These are phyloP conservation scores for Alcedo quadribrachys DNA, from an alignment of 2,797 vertebrate species.

Conservation along the genomic window DNA sequence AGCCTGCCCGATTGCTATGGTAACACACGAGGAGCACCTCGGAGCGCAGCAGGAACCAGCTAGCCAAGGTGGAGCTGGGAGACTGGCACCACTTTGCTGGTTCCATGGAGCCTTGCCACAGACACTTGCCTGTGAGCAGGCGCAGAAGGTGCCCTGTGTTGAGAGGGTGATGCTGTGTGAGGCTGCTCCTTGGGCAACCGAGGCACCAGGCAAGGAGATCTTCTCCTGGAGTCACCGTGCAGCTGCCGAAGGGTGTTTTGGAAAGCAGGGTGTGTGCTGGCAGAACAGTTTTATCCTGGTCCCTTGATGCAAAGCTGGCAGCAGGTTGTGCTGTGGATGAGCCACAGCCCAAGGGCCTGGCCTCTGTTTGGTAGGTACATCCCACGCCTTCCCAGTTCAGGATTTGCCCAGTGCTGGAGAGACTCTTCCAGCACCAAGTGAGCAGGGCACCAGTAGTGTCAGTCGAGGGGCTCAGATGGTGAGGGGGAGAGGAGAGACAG, in stretches of 20 bases:
- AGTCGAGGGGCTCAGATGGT: neutral
- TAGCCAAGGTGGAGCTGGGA: neutral
- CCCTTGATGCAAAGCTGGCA: neutral
- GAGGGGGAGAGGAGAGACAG: neutral
- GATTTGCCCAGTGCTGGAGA: neutral
- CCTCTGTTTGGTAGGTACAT: neutral
- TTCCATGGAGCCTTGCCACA: neutral
- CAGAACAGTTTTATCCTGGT: neutral
- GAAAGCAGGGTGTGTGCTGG: neutral
- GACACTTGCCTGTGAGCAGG: fast-evolving
- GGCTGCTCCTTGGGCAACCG: neutral
- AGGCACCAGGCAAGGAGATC: fast-evolving
- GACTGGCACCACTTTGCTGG: neutral
- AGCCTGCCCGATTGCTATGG: neutral
- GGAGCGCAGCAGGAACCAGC: neutral
- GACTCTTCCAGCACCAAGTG: neutral
- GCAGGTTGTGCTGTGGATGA: neutral
- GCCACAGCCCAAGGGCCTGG: neutral
- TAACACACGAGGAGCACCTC: neutral
- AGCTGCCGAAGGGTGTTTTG: neutral
- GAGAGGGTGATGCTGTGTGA: neutral
- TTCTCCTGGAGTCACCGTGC: neutral
- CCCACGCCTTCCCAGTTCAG: neutral
- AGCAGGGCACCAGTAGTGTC: neutral
- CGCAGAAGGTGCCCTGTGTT: fast-evolving